Evolutionary conservation across 2,797 vertebrate species (phyloP), one percentile per base, ranked within the genome.

Genomic region (Crocodylus rhombifer): DNA sequence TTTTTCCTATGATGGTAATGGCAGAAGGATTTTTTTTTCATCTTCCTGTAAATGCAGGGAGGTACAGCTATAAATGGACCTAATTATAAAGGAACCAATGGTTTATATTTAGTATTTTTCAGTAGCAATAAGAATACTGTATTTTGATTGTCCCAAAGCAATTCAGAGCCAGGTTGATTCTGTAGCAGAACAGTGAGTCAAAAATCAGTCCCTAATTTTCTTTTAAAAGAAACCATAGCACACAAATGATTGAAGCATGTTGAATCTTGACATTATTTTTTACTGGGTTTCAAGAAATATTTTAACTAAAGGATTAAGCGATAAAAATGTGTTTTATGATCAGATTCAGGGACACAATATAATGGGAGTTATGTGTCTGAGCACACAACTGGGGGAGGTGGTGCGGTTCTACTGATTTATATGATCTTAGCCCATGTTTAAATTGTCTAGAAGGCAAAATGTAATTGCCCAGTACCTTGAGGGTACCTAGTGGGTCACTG

Each of bases 1-100:
- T 89, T 97, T 94, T 84, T 90, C 56, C 79, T 89, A 71, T 65
- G 94, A 90, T 61, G 51, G 56, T 89, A 77, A 14, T 77, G 80
- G 80, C 82, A 81, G 87, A 71, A 87, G 42, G 65, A 74, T 96
- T 97, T 96, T 76, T 64, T 93, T 64, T 93, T 95, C 73, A 90
- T 94, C 84, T 97, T 97, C 94, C 97, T 94, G 86, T 96, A 96
- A 97, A 94, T 86, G 88, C 89, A 84, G 82, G 74, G 78, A 92
- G 96, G 85, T 91, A 89, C 26, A 61, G 78, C 90, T 98, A 92
- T 96, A 95, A 97, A 97, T 93, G 84, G 82, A 92, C 80, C 97
- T 94, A 95, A 96, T 96, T 97, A 91, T 77, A 87, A 91, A 93
- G 88, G 33, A 93, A 80, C 65, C 7, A 4, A 82, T 85, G 81